Evolutionary conservation across 2,888 invertebrate genomes (phyloP).

Genomic region (Diabrotica balteata): DNA sequence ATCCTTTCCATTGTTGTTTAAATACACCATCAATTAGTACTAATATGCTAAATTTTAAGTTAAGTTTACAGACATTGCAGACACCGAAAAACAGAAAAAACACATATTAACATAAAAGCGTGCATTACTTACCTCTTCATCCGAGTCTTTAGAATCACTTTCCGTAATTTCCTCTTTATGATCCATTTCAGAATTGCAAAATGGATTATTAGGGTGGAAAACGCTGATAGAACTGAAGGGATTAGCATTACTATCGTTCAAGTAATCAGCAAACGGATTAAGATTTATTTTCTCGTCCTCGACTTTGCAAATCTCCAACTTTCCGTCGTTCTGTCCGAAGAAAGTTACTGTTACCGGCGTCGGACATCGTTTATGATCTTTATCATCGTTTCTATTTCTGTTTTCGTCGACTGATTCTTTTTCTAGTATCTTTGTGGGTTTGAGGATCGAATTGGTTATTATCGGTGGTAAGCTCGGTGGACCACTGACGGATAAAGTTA

Average conservation of each 20-base stretch:
- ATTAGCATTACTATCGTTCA: slow-evolving; percentile 56
- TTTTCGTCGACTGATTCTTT: slow-evolving; percentile 54
- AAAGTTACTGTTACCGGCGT: slow-evolving; percentile 71
- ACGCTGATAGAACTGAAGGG: slow-evolving; percentile 55
- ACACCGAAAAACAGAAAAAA: no score
- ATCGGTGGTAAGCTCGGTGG: slow-evolving; percentile 47
- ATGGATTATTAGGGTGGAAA: slow-evolving; percentile 53
- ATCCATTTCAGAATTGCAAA: slow-evolving; percentile 42
- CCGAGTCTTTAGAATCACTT: slow-evolving; percentile 27
- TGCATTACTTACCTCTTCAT: slow-evolving; percentile 36
- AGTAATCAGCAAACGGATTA: slow-evolving; percentile 53
- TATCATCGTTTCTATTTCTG: slow-evolving; percentile 41
- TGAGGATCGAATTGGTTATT: slow-evolving; percentile 38
- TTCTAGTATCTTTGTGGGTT: slow-evolving; percentile 46
- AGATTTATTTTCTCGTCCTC: slow-evolving; percentile 45
- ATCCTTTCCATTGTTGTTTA: no score
- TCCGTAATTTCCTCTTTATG: slow-evolving; percentile 36
- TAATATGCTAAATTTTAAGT: no score
- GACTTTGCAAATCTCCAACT: slow-evolving; percentile 45
- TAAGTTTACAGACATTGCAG: no score
- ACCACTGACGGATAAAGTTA: slow-evolving; percentile 71
- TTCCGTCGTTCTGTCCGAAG: slow-evolving; percentile 59
- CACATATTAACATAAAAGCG: slow-evolving; percentile 12
- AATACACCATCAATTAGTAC: no score
- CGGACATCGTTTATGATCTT: slow-evolving; percentile 55